phyloP scores from a whole-genome alignment of 2,797 vertebrate species.

The Gorsachius magnificus region DNA sequence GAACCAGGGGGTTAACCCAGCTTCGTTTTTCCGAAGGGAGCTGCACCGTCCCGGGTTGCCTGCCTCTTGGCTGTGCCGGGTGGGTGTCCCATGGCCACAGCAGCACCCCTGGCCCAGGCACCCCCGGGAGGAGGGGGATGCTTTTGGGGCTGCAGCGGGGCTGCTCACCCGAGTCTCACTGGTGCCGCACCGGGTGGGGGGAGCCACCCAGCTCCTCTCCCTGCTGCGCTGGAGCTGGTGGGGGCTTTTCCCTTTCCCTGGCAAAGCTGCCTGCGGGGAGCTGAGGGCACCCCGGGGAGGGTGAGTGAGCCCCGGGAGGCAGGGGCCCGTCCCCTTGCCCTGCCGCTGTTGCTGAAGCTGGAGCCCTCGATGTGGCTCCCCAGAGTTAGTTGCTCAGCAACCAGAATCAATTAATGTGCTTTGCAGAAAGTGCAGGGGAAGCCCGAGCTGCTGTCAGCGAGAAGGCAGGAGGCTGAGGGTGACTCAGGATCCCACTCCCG shows the following conservation, averaged over 20 bases:
- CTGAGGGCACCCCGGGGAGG: background rate
- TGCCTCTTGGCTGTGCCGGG: accelerated
- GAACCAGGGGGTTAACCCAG: background rate
- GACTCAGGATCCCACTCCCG: conserved; percentile 24
- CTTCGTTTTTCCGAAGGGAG: background rate
- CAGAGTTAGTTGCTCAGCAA: conserved; percentile 88
- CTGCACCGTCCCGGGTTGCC: background rate
- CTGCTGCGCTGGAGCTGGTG: background rate
- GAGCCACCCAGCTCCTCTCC: background rate
- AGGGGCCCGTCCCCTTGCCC: background rate
- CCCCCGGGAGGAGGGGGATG: accelerated
- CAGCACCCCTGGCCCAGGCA: too few species aligned
- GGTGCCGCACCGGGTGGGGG: background rate
- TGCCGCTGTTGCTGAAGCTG: conserved; percentile 75
- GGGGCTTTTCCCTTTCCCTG: background rate
- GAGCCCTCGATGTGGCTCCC: conserved; percentile 79
- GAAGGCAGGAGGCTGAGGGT: conserved; percentile 54
- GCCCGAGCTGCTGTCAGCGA: conserved; percentile 60
- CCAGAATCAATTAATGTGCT: conserved; percentile 86
- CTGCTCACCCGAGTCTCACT: background rate
- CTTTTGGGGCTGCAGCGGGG: background rate
- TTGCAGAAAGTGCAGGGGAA: conserved; percentile 80
- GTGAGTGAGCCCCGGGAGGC: background rate
- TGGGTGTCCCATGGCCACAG: background rate
- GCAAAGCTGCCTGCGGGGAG: background rate